These are phyloP conservation scores for Phaenicophaeus curvirostris DNA, from an alignment of 2,797 vertebrate genomes.

Conservation along the genomic window DNA sequence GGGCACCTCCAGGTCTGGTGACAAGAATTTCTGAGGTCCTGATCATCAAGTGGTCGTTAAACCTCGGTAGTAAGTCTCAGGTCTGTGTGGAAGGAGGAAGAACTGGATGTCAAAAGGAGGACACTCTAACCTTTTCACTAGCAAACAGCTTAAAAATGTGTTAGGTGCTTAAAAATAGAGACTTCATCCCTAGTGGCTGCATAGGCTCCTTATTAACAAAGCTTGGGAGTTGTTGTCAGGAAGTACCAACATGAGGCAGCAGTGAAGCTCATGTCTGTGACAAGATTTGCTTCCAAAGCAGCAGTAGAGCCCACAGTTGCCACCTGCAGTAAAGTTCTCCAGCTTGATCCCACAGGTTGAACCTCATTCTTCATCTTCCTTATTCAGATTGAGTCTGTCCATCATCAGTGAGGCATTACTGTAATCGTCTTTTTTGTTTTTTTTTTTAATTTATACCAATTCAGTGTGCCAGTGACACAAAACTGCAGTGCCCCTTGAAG, in stretches of 20 bases:
- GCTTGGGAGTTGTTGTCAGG: background rate
- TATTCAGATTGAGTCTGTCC: background rate
- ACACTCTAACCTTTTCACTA: background rate
- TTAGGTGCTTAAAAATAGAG: background rate
- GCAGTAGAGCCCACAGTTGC: background rate
- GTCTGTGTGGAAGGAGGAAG: background rate
- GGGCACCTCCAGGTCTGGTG: background rate
- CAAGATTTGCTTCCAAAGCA: background rate
- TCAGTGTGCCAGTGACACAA: background rate
- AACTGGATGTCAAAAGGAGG: background rate
- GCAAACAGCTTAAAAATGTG: background rate
- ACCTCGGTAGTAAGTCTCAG: background rate
- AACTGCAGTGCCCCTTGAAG: too few species aligned
- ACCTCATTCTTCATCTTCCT: background rate
- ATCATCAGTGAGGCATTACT: background rate
- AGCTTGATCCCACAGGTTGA: background rate
- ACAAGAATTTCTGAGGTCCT: too few species aligned
- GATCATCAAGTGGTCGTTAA: too few species aligned
- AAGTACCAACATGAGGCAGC: background rate
- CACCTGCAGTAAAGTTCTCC: too few species aligned
- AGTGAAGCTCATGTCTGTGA: accelerated
- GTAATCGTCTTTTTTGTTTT: too few species aligned
- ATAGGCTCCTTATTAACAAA: background rate
- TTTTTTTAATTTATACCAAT: too few species aligned
- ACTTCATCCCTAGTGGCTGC: background rate